These are phyloP conservation scores for Nephrotoma guestfalica DNA, from an alignment of 2,888 invertebrate genomes.

Conservation along the genomic window DNA sequence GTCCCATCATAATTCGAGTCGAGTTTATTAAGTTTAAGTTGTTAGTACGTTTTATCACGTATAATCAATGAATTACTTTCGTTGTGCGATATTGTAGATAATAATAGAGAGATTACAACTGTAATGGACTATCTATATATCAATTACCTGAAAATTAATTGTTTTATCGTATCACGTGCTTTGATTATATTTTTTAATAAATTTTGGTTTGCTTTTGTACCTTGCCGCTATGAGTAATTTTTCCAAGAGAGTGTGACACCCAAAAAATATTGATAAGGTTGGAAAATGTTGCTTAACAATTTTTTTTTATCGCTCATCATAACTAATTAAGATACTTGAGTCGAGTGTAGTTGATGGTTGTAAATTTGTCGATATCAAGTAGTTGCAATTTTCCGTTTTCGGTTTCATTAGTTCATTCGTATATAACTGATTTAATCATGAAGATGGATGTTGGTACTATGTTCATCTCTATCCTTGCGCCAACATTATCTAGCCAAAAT, in stretches of 20 bases:
- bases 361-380: neutral
- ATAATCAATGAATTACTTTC: neutral
- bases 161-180: neutral
- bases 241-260: neutral
- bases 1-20: neutral
- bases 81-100: no score
- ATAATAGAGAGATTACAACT: no score
- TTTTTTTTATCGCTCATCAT: neutral
- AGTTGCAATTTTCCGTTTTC: neutral
- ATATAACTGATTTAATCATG: no score
- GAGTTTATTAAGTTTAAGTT: neutral
- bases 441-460: no score
- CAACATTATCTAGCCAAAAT: no score
- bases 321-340: neutral
- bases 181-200: neutral
- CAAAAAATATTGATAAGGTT: neutral
- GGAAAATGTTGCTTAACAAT: neutral
- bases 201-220: neutral
- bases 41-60: neutral
- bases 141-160: neutral
- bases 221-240: neutral
- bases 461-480: no score
- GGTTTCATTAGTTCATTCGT: neutral
- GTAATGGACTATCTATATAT: neutral
- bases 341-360: neutral